phyloP scores from a whole-genome alignment of 2,113 vertebrate genomes.

The Heptranchias perlo region DNA sequence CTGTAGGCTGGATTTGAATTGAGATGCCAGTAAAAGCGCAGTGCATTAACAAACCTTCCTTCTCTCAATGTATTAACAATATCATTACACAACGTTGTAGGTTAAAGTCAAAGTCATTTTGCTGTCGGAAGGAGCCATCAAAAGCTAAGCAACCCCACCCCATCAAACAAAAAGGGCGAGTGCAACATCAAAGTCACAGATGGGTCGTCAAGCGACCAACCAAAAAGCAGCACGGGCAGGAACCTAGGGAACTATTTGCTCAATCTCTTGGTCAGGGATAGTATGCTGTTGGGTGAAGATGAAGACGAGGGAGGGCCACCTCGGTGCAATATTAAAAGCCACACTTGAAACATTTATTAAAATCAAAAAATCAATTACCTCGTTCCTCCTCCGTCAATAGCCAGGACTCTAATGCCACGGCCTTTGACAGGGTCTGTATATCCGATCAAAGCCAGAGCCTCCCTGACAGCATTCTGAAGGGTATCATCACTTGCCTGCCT shows the following conservation, averaged over 20 bases:
- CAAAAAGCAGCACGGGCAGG: not conserved
- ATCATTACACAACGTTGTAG: no score
- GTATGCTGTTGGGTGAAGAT: no score
- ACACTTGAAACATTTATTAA: not conserved
- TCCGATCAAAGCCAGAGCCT: constrained; percentile 80
- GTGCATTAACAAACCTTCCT: not conserved
- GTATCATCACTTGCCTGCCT: constrained; percentile 73
- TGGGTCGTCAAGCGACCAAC: not conserved
- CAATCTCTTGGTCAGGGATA: not conserved
- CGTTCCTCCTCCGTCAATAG: constrained; percentile 91
- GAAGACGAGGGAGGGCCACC: not conserved
- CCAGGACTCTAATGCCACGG: constrained; percentile 76
- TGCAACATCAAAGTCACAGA: not conserved
- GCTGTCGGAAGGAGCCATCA: not conserved
- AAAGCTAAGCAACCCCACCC: not conserved
- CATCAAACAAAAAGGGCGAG: not conserved
- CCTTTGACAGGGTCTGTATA: constrained; percentile 81
- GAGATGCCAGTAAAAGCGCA: not conserved
- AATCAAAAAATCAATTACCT: constrained; percentile 57
- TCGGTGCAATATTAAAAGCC: not conserved
- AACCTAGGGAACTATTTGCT: not conserved
- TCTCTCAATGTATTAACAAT: not conserved
- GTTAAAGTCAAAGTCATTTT: not conserved
- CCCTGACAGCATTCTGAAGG: constrained; percentile 79
- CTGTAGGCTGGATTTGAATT: not conserved